Percentiles rank a stretch among this genome's conserved stretches.
These are phyloP conservation scores for Phrynosoma platyrhinos DNA, from an alignment of 2,113 vertebrate species.

Conservation along the genomic window DNA sequence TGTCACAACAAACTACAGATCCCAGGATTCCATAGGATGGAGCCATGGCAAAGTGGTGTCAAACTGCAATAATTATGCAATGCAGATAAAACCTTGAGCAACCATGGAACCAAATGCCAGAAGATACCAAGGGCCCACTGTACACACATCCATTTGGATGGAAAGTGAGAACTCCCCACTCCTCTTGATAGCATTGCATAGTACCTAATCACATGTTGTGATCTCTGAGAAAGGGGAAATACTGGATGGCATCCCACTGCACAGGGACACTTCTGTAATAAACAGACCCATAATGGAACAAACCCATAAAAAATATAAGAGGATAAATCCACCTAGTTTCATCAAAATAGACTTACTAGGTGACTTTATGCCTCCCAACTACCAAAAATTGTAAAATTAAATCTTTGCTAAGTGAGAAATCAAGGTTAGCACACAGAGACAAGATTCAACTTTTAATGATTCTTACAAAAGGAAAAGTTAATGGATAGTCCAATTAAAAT, in stretches of 20 bases:
- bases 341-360: not conserved
- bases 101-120: no score
- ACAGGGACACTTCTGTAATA: not conserved
- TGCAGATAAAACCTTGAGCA: no score
- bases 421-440: not conserved
- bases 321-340: not conserved
- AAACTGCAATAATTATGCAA: no score
- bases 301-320: not conserved
- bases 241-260: not conserved
- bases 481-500: conserved; percentile 22
- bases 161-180: not conserved
- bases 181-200: not conserved
- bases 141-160: no score
- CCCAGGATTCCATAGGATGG: no score
- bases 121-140: no score
- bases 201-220: not conserved
- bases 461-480: conserved; percentile 40
- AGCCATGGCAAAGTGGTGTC: no score
- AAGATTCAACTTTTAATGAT: conserved; percentile 39
- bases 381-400: not conserved
- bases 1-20: no score
- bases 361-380: not conserved
- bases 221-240: not conserved
- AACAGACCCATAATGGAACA: not conserved
- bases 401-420: conserved; percentile 10